These are phyloP conservation scores for Drosophila pegasa DNA, from an alignment of 2,888 invertebrate species.

Conservation along the genomic window DNA sequence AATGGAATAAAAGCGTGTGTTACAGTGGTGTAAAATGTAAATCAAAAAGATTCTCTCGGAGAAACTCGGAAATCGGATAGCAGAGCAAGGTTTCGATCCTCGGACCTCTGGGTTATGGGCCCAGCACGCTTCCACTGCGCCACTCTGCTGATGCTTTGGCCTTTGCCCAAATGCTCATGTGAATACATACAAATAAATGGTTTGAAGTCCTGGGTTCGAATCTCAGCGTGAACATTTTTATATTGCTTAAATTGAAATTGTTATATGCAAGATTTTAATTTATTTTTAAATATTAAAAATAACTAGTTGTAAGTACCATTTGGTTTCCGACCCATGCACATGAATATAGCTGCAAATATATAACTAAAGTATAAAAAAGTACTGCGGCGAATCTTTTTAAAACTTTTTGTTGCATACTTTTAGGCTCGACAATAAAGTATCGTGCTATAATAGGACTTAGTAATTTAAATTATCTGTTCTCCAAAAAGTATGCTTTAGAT, in stretches of 20 bases:
- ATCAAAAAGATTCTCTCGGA: background rate
- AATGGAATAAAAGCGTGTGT: slow-evolving; percentile 32
- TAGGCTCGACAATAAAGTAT: background rate
- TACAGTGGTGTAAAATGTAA: slow-evolving; percentile 16
- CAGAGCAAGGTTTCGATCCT: slow-evolving; percentile 68
- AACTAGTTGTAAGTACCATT: too few relatives aligned
- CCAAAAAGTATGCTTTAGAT: background rate
- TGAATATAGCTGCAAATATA: too few relatives aligned
- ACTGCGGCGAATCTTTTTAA: too few relatives aligned
- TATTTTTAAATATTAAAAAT: background rate
- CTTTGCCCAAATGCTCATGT: slow-evolving; percentile 12
- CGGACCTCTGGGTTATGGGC: slow-evolving; percentile 67
- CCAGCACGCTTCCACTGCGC: slow-evolving; percentile 67
- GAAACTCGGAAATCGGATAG: slow-evolving; percentile 11
- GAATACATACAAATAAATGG: background rate
- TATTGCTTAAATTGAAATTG: too few relatives aligned
- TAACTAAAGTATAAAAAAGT: too few relatives aligned
- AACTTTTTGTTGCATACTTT: slow-evolving; percentile 2
- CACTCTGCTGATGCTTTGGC: slow-evolving; percentile 39
- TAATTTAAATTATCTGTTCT: background rate
- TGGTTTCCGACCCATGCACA: too few relatives aligned
- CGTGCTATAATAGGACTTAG: rapidly evolving
- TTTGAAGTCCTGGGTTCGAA: background rate
- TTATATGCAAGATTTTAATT: background rate
- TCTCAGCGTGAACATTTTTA: background rate